Evolutionary conservation across 2,888 invertebrate species (phyloP), one percentile per base, ranked within the genome.

Genomic region (Odontothrips loti): DNA sequence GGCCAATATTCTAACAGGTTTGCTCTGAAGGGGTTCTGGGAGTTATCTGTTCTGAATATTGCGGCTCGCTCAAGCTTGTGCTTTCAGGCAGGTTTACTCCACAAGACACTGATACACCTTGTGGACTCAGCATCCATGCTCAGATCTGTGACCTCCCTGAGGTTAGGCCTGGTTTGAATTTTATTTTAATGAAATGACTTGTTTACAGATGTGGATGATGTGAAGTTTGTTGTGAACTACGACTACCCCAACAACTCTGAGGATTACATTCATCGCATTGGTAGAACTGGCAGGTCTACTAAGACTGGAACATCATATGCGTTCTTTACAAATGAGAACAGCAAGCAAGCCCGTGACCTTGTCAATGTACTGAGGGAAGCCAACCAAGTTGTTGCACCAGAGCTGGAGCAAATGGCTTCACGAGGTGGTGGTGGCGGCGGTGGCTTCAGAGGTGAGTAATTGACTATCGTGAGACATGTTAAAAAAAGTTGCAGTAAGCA

Each of bases 201-300:
- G 84, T 85, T 84, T 86, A 84, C 91, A 98, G 98, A 99, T 92
- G 98, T 98, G 88, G 97, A 98, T 88, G 98, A 99, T 90, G 97
- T 98, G 87, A 97, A 98, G 91, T 98, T 96, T 91, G 98, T 99
- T 86, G 97, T 99, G 90, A 99, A 98, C 91, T 97, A 95, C 91
- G 98, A 98, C 89, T 98, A 97, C 89, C 98, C 98, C 82, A 95
- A 95, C 87, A 96, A 96, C 88, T 97, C 97, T 4, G 98, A 98
- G 89, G 98, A 98, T 89, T 98, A 98, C 89, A 97, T 98, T 29
- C 96, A 97, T 87, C 94, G 98, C 83, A 99, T 98, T 87, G 98
- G 98, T 48, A 93, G 98, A 84, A 98, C 98, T 51, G 98, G 97
- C 80, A 93, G 98, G 82, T 95, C 95, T 48, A 94, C 95, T 86